Evolutionary conservation across 2,888 invertebrate genomes (phyloP).

Genomic region (Limenitis camilla): DNA sequence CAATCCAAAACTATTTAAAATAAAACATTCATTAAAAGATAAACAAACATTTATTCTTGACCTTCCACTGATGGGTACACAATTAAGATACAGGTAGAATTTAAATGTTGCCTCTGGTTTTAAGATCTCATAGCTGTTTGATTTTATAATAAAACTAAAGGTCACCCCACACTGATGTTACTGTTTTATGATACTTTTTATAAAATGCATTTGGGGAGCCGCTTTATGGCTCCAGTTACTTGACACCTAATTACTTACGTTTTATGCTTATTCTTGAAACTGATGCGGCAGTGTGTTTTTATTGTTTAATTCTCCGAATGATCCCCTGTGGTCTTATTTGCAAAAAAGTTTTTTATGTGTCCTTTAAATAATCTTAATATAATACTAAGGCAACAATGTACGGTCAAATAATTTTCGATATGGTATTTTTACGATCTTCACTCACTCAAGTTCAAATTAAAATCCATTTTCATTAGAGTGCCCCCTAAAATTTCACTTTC

Average conservation of each 20-base stretch:
- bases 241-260: conserved; percentile 24
- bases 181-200: conserved; percentile 15
- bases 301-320: conserved; percentile 17
- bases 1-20: no score
- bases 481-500: no score
- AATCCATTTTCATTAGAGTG: no score
- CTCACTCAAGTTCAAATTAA: no score
- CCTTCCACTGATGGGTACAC: neutral
- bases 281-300: conserved; percentile 18
- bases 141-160: conserved; percentile 8
- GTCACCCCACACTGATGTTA: neutral
- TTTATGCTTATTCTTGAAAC: conserved; percentile 22
- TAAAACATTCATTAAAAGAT: no score
- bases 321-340: conserved; percentile 14
- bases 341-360: conserved; percentile 11
- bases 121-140: neutral
- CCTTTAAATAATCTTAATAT: conserved; percentile 7
- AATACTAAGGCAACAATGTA: neutral
- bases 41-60: neutral
- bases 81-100: conserved; percentile 10
- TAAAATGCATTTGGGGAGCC: conserved; percentile 17
- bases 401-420: no score
- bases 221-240: conserved; percentile 19
- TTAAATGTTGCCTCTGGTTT: neutral
- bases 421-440: no score